Conservation (phyloP, 2,797 vertebrate genomes). For the Pantherophis vulpinus region DNA sequence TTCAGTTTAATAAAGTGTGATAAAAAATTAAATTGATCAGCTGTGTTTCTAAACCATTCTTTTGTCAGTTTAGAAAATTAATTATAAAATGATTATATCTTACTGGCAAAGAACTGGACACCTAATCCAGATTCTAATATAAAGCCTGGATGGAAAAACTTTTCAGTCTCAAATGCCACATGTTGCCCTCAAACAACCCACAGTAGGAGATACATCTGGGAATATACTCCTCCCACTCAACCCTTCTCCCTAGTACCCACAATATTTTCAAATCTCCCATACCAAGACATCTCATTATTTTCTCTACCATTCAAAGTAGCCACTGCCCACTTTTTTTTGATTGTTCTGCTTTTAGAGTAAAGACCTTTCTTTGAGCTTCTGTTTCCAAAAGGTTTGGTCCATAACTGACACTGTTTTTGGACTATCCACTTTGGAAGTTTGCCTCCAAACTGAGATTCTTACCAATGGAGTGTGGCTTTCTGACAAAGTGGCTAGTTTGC, state of each 20-base stretch:
- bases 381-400: neutral
- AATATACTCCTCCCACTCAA: neutral
- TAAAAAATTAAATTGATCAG: neutral
- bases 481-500: neutral
- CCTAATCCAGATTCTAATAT: neutral
- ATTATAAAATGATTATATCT: neutral
- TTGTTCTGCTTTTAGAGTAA: neutral
- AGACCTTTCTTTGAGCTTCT: neutral
- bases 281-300: neutral
- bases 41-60: neutral
- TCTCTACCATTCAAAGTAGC: neutral
- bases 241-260: neutral
- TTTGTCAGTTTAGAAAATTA: neutral
- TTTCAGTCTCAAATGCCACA: neutral
- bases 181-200: neutral
- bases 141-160: neutral
- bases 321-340: neutral
- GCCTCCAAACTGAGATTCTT: neutral
- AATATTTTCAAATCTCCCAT: neutral
- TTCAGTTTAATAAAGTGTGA: neutral
- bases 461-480: neutral
- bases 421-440: neutral
- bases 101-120: neutral
- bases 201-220: neutral
- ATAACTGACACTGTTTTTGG: neutral